Evolutionary conservation across 2,797 vertebrate genomes (phyloP), one percentile per base, ranked within the genome.

Genomic region (Acanthurus lineatus): DNA sequence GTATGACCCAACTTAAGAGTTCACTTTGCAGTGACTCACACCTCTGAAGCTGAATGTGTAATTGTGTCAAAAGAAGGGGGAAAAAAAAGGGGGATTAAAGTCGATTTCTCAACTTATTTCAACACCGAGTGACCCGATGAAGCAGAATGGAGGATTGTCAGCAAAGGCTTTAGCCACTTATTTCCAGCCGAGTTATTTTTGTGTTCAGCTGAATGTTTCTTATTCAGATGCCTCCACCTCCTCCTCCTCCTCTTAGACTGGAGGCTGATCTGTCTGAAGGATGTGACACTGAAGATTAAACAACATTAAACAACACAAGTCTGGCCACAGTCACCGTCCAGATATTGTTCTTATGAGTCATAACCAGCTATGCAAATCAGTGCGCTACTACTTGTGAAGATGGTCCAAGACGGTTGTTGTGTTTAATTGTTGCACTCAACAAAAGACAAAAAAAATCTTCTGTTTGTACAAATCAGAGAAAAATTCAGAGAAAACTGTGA

Each of bases 161-260:
- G 51, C 6, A 1, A 64, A 56, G 35, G 20, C 62, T 58, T 58
- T 17, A 40, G 69, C 52, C 57, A 9, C 61, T 89, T 85, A 70
- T 57, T 85, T 86, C 74, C 77, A 81, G 74, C 40, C 1, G 19
- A 79, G 51, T 69, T 73, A 48, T 73, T 82, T 82, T 42, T 0
- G 53, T 49, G 67, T 25, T 54, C 4, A 51, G 73, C 53, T 19
- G 59, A 53, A 48, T 5, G 11, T 28, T 68, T 70, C 28, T 11
- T 9, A 25, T 38, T 69, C 15, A n/a, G n/a, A 22, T 38, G 3
- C 15, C 20, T 25, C 25, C 25, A 25, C 25, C 25, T 25, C 25
- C 25, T 25, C 25, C 25, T 25, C 25, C 25, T 25, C 25, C 25
- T 25, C 25, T 25, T 3, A 25, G 25, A 25, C 25, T 25, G 25